A percentile compares a stretch with the other conserved stretches of the same genome.
Conservation (phyloP, 1,140 invertebrate species). For the Drosophila triauraria region DNA sequence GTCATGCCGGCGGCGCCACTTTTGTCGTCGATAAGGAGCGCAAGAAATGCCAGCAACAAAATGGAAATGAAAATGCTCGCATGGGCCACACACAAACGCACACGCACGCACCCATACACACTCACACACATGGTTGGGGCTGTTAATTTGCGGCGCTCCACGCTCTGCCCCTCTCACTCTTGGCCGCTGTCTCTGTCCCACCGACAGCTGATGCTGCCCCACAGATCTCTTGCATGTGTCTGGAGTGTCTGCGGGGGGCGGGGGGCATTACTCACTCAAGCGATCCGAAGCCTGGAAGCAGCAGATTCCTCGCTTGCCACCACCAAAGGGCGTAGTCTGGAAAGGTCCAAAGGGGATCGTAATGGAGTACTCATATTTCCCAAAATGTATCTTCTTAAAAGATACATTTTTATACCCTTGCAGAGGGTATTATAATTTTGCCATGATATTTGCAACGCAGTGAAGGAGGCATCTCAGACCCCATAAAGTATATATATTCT, state of each 20-base stretch:
- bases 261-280: conserved; percentile 44
- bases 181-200: conserved; percentile 4
- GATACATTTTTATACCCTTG: too few species aligned
- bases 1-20: conserved; percentile 78
- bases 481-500: too few species aligned
- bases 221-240: conserved; percentile 42
- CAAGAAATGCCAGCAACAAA: conserved; percentile 80
- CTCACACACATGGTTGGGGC: conserved; percentile 21
- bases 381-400: background rate
- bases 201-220: conserved; percentile 54
- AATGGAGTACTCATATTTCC: background rate
- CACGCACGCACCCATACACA: conserved; percentile 17
- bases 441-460: too few species aligned
- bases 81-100: conserved; percentile 61
- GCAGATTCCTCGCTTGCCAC: conserved; percentile 24
- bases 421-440: too few species aligned
- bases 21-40: conserved; percentile 79
- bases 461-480: too few species aligned
- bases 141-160: conserved; percentile 69
- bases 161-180: conserved; percentile 12
- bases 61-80: conserved; percentile 77
- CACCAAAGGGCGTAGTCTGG: conserved; percentile 18
- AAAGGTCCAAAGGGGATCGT: background rate
- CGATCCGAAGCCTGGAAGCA: conserved; percentile 25
- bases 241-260: conserved; percentile 1